Evolutionary conservation across 2,888 invertebrate species (phyloP).

Genomic region (Sympetrum striolatum): DNA sequence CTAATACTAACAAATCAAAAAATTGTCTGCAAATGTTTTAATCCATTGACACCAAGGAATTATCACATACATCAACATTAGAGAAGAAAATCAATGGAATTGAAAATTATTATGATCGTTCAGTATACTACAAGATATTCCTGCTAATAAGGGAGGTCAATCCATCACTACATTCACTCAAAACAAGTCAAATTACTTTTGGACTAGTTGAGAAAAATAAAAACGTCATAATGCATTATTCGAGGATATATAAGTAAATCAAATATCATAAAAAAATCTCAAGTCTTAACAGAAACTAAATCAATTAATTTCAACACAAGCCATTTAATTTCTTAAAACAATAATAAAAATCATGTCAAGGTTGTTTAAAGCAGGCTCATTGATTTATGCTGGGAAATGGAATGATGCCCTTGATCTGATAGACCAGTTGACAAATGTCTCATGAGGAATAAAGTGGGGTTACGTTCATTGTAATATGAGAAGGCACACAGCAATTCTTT

Average conservation of each 20-base stretch:
- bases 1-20: not conserved
- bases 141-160: not conserved
- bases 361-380: not conserved
- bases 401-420: constrained; percentile 22
- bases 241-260: not conserved
- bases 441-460: not conserved
- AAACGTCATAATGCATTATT: not conserved
- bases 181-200: not conserved
- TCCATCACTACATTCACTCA: not conserved
- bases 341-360: not conserved
- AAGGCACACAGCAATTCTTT: constrained; percentile 37
- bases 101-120: not conserved
- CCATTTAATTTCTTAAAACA: not conserved
- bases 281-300: not conserved
- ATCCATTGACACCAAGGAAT: not conserved
- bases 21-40: not conserved
- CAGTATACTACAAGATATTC: not conserved
- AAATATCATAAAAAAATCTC: not conserved
- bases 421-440: not conserved
- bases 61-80: not conserved
- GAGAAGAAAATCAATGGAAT: not conserved
- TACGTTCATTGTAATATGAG: not conserved
- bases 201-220: not conserved
- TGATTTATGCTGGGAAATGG: constrained; percentile 22
- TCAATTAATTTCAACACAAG: not conserved